Percentiles rank a stretch among this genome's conserved stretches.
These are phyloP conservation scores for Varecia variegata DNA, from an alignment of 2,797 vertebrate genomes.

Conservation along the genomic window DNA sequence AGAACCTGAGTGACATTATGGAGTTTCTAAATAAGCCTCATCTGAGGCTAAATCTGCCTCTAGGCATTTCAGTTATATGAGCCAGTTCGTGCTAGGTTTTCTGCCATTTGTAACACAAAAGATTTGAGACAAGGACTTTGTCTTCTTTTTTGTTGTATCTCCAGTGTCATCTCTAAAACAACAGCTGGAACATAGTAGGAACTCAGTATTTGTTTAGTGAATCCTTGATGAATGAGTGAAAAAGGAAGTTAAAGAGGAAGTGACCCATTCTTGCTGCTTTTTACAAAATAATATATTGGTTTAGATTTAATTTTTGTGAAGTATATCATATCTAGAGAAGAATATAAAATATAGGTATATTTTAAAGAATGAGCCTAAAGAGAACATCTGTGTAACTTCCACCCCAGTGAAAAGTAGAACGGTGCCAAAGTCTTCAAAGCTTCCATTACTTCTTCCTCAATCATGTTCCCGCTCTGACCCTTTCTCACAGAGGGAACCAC, in stretches of 20 bases:
- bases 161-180: background rate
- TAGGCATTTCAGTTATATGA: background rate
- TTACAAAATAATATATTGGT: background rate
- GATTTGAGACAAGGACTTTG: background rate
- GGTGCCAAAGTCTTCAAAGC: background rate
- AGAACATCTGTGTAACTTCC: background rate
- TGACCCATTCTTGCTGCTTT: background rate
- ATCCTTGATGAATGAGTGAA: background rate
- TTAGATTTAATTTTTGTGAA: slow-evolving; percentile 14
- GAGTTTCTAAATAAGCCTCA: background rate
- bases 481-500: background rate
- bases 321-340: background rate
- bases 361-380: background rate
- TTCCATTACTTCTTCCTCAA: background rate
- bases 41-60: background rate
- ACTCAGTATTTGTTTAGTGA: slow-evolving; percentile 8
- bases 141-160: background rate
- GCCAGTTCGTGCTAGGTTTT: background rate
- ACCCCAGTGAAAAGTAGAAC: background rate
- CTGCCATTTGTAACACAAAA: background rate
- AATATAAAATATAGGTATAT: background rate
- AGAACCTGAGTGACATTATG: background rate
- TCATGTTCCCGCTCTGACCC: background rate
- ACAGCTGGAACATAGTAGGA: background rate
- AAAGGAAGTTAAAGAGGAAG: background rate